Percentiles rank a stretch among this genome's conserved stretches.
These are phyloP conservation scores for Archips crataeganus DNA, from an alignment of 2,888 invertebrate species.

Conservation along the genomic window DNA sequence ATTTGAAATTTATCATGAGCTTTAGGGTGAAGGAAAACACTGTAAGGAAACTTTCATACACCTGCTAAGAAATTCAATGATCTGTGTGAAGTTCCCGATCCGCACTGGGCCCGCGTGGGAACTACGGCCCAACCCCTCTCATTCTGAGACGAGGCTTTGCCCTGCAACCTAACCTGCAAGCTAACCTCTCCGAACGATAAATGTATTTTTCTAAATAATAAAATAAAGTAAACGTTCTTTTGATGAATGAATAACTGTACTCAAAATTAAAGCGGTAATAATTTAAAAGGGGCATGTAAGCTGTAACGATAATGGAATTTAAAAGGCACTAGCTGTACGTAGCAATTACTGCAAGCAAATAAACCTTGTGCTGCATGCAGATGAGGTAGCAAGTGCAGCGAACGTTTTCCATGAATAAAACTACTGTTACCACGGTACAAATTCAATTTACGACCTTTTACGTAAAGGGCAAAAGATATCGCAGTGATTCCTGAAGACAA, in stretches of 20 bases:
- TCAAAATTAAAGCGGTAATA: neutral
- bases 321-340: constrained; percentile 14
- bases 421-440: constrained; percentile 1
- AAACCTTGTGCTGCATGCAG: constrained; percentile 28
- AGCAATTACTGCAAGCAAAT: constrained; percentile 25
- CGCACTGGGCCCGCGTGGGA: too few species aligned
- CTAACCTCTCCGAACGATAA: too few species aligned
- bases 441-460: neutral
- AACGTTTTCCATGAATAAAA: constrained; percentile 2
- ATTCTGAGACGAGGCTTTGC: too few species aligned
- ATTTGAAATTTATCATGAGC: too few species aligned
- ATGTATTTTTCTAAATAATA: too few species aligned
- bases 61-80: too few species aligned
- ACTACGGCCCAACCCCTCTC: too few species aligned
- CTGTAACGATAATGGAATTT: constrained; percentile 10
- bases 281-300: neutral
- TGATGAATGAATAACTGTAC: neutral
- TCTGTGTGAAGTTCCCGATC: too few species aligned
- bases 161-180: too few species aligned
- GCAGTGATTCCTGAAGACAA: too few species aligned
- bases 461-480: constrained; percentile 1
- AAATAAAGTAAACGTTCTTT: neutral
- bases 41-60: too few species aligned
- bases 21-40: too few species aligned
- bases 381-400: constrained; percentile 17